phyloP scores from a whole-genome alignment of 2,797 vertebrate species.

The Clarias fuscus region DNA sequence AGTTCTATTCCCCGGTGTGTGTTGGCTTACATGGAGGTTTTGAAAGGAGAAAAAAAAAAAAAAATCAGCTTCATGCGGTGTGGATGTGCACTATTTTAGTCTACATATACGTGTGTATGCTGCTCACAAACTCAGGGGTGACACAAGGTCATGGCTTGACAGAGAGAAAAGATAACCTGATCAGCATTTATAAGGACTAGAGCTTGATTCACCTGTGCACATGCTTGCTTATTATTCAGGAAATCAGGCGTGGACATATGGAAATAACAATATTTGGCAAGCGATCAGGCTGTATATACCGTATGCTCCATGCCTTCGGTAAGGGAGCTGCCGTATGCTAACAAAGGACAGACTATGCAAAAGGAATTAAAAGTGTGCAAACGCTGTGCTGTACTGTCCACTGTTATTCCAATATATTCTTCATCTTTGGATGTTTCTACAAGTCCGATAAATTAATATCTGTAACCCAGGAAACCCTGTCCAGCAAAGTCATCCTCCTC shows the following conservation, averaged over 20 bases:
- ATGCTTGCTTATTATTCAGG: constrained; percentile 37
- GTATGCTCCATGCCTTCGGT: background rate
- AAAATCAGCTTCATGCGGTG: background rate
- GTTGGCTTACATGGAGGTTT: constrained; percentile 32
- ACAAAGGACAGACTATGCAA: background rate
- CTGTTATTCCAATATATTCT: background rate
- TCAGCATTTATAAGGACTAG: constrained; percentile 25
- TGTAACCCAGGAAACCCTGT: constrained; percentile 65
- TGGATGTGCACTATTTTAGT: constrained; percentile 15
- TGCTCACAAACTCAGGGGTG: constrained; percentile 31
- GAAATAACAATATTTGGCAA: constrained; percentile 27
- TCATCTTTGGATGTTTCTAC: constrained; percentile 38
- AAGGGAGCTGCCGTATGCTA: constrained; percentile 13
- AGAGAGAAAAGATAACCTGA: constrained; percentile 21
- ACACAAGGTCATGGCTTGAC: background rate
- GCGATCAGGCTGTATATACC: constrained; percentile 1
- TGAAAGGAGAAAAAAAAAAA: background rate
- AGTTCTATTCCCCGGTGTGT: constrained; percentile 28
- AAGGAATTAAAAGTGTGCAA: background rate
- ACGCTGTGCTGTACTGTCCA: background rate
- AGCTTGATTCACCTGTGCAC: background rate
- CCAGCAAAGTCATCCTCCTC: constrained; percentile 63
- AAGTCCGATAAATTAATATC: constrained; percentile 64
- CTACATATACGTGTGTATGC: constrained; percentile 14
- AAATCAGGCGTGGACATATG: constrained; percentile 22